Percentiles rank a stretch among this genome's conserved stretches.
These are phyloP conservation scores for Perdita meconis DNA, from an alignment of 2,888 invertebrate genomes.

Conservation along the genomic window DNA sequence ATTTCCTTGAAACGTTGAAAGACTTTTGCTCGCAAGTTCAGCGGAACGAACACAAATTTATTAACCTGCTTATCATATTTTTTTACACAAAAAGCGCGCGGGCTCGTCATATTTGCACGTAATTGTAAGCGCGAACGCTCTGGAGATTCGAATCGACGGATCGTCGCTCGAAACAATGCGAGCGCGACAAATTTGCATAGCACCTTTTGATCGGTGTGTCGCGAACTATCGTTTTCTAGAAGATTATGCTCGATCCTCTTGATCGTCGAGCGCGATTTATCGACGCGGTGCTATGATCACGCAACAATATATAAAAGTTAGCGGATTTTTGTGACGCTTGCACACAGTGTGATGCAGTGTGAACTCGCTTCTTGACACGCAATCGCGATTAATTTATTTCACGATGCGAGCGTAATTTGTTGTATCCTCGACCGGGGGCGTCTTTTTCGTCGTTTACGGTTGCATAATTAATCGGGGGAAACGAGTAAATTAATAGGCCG, in stretches of 20 bases:
- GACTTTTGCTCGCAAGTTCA: too few relatives aligned
- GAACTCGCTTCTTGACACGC: slow-evolving; percentile 12
- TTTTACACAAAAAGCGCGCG: neutral
- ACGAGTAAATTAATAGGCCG: slow-evolving; percentile 27
- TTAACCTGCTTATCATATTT: neutral
- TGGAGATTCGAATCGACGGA: too few relatives aligned
- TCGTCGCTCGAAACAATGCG: neutral
- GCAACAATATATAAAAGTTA: neutral
- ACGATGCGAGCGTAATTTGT: slow-evolving; percentile 19
- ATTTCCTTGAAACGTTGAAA: too few relatives aligned
- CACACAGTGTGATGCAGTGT: neutral
- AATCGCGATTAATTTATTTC: slow-evolving; percentile 40
- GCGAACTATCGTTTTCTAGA: neutral
- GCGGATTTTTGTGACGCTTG: slow-evolving; percentile 1
- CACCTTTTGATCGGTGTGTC: neutral
- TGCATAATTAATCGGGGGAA: slow-evolving; percentile 46
- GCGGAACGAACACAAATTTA: too few relatives aligned
- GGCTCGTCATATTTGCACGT: neutral
- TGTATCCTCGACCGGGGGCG: slow-evolving; percentile 7
- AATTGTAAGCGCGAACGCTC: neutral
- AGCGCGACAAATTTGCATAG: neutral
- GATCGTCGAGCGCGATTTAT: too few relatives aligned
- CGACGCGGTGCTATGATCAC: neutral
- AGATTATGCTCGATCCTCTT: neutral
- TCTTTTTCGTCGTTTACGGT: slow-evolving; percentile 30